A percentile compares a stretch with the other conserved stretches of the same genome.
Evolutionary conservation across 2,888 invertebrate species (phyloP).

Genomic region (Marasmarcha lunaedactyla): DNA sequence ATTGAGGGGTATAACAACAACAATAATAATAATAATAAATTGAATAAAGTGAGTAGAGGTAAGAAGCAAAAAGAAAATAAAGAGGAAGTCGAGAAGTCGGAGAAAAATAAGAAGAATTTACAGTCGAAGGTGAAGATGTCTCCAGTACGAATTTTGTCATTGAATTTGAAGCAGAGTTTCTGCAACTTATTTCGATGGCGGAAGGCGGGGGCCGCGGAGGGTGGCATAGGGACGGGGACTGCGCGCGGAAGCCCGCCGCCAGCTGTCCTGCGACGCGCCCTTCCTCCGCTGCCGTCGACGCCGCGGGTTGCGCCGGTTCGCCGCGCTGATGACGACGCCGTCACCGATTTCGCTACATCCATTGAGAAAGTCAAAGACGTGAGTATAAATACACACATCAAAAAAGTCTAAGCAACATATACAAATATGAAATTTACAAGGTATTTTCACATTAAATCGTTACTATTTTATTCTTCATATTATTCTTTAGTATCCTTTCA

Average conservation of each 20-base stretch:
- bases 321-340: conserved; percentile 57
- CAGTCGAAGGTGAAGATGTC: conserved; percentile 72
- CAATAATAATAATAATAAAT: conserved; percentile 56
- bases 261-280: conserved; percentile 45
- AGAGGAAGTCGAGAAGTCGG: conserved; percentile 57
- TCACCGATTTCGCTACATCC: conserved; percentile 89
- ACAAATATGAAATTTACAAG: too few species aligned
- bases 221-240: conserved; percentile 8
- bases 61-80: conserved; percentile 73
- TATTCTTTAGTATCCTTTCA: conserved; percentile 5
- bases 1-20: conserved; percentile 44
- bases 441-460: too few species aligned
- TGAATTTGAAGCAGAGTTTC: conserved; percentile 85
- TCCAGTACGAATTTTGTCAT: conserved; percentile 74
- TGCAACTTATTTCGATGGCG: conserved; percentile 86
- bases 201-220: conserved; percentile 23
- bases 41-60: conserved; percentile 71
- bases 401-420: too few species aligned
- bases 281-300: conserved; percentile 53
- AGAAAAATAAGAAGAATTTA: conserved; percentile 33
- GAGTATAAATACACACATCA: conserved; percentile 54
- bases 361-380: conserved; percentile 95
- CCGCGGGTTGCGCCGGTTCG: conserved; percentile 32
- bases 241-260: conserved; percentile 37
- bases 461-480: not conserved